phyloP scores from a whole-genome alignment of 2,113 vertebrate species.

The Syngnathus typhle region DNA sequence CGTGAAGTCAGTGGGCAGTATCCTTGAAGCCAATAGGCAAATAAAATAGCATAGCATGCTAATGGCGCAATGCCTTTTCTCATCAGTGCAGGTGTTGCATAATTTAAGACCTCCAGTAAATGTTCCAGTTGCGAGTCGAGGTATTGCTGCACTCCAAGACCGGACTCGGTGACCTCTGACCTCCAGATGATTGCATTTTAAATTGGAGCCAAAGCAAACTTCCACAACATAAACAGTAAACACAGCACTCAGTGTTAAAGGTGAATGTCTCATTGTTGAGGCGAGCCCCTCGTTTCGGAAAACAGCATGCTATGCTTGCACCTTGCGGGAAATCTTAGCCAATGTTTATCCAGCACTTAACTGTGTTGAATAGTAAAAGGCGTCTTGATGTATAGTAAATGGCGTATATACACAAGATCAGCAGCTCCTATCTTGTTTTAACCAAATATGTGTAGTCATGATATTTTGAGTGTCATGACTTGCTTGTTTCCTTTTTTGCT shows the following conservation, averaged over 20 bases:
- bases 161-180: too few species aligned
- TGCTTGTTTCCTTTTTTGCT: not conserved
- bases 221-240: too few species aligned
- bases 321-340: not conserved
- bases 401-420: not conserved
- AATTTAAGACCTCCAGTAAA: not conserved
- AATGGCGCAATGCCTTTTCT: not conserved
- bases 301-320: not conserved
- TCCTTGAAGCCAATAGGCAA: not conserved
- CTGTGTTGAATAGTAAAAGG: not conserved
- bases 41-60: not conserved
- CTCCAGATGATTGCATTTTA: too few species aligned
- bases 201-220: too few species aligned
- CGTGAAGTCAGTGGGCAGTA: not conserved
- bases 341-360: not conserved
- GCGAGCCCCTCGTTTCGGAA: not conserved
- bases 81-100: not conserved
- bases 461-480: not conserved
- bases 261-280: too few species aligned
- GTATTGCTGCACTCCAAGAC: too few species aligned
- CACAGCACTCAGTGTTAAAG: too few species aligned
- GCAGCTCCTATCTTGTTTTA: not conserved
- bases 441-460: not conserved
- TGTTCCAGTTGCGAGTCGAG: too few species aligned
- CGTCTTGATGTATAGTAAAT: not conserved